These are phyloP conservation scores for Drosophila yakuba DNA, from an alignment of 1,140 invertebrate species.

Conservation along the genomic window DNA sequence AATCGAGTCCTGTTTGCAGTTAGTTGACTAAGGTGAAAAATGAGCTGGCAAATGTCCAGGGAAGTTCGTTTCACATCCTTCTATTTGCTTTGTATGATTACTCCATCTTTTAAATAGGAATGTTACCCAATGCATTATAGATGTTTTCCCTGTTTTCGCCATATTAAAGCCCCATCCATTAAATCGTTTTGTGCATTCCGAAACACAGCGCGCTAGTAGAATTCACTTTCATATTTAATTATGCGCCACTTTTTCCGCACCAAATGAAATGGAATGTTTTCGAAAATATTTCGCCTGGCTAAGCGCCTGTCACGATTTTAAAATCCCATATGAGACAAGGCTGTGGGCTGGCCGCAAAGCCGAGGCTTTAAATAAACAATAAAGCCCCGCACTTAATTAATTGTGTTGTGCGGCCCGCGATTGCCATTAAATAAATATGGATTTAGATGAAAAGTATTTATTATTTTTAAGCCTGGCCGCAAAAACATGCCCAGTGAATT, in stretches of 20 bases:
- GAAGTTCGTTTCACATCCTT: slow-evolving; percentile 11
- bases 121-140: neutral
- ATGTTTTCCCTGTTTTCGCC: neutral
- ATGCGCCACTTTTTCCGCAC: slow-evolving; percentile 4
- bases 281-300: slow-evolving; percentile 11
- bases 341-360: slow-evolving; percentile 34
- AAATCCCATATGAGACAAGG: slow-evolving; percentile 39
- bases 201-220: too few relatives aligned
- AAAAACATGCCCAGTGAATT: slow-evolving; percentile 18
- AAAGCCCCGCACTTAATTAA: slow-evolving; percentile 51
- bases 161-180: neutral
- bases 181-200: neutral
- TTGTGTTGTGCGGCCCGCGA: slow-evolving; percentile 31
- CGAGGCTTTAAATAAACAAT: slow-evolving; percentile 50
- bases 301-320: slow-evolving; percentile 27
- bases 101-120: neutral
- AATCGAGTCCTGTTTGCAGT: slow-evolving; percentile 46
- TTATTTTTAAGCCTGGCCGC: slow-evolving; percentile 30
- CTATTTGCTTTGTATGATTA: neutral
- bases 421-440: slow-evolving; percentile 51
- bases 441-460: slow-evolving; percentile 56
- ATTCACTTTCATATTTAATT: slow-evolving; percentile 31
- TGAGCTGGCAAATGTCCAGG: slow-evolving; percentile 54
- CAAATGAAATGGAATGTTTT: slow-evolving; percentile 17
- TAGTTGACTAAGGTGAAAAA: slow-evolving; percentile 58